These are phyloP conservation scores for Crypturellus tataupa DNA, from an alignment of 2,797 vertebrate genomes.

Conservation along the genomic window DNA sequence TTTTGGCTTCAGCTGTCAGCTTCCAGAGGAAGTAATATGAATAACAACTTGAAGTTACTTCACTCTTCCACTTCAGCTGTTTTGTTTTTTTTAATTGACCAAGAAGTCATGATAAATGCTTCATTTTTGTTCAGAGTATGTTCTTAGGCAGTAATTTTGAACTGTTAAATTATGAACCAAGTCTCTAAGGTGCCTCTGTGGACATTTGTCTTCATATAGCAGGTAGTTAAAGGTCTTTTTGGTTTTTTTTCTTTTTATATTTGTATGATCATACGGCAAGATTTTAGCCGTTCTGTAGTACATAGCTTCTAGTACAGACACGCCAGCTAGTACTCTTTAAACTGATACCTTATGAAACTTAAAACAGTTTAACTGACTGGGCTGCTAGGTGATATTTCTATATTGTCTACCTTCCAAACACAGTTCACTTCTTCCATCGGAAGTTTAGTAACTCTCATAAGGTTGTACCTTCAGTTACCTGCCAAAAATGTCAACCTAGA, in stretches of 20 bases:
- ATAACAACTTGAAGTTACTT: constrained; percentile 16
- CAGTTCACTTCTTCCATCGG: background rate
- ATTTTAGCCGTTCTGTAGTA: constrained; percentile 65
- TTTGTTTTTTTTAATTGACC: constrained; percentile 27
- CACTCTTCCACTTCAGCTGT: background rate
- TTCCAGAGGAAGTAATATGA: background rate
- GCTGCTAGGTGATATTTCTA: constrained; percentile 13
- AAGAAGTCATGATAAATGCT: background rate
- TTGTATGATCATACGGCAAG: background rate
- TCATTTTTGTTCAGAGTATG: constrained; percentile 18
- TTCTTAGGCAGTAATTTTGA: constrained; percentile 23
- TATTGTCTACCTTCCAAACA: background rate
- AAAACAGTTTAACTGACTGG: constrained; percentile 45
- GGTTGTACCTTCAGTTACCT: background rate
- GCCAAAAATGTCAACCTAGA: constrained; percentile 6
- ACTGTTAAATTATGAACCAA: constrained; percentile 28
- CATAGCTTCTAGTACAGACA: constrained; percentile 69
- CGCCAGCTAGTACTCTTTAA: constrained; percentile 74
- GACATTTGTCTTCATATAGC: constrained; percentile 26
- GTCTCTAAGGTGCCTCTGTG: constrained; percentile 14
- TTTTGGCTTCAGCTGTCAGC: background rate
- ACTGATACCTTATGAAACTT: constrained; percentile 73
- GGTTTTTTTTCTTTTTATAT: background rate
- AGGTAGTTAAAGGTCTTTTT: background rate
- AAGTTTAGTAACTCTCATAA: background rate